These are phyloP conservation scores for Pycnonotus jocosus DNA, from an alignment of 2,113 vertebrate genomes.

Conservation along the genomic window DNA sequence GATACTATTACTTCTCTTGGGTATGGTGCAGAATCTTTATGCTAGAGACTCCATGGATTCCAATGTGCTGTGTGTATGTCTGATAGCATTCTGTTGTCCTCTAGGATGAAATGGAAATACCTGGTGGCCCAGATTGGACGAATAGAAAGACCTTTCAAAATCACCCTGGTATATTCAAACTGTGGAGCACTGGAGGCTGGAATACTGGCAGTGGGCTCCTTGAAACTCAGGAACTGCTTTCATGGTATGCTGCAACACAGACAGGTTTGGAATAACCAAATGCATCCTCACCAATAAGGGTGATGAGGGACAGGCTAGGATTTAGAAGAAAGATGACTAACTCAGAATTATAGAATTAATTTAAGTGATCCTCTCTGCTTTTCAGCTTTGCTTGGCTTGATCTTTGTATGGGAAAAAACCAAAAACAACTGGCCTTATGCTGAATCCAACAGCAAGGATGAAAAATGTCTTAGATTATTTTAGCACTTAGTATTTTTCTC, in stretches of 20 bases:
- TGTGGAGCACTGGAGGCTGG: conserved; percentile 60
- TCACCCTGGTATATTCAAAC: conserved; percentile 78
- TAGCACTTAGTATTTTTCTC: background rate
- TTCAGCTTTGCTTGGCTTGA: background rate
- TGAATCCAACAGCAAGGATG: background rate
- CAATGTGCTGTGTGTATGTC: background rate
- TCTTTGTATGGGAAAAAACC: background rate
- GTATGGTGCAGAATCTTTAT: background rate
- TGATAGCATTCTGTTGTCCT: background rate
- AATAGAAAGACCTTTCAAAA: conserved; percentile 76
- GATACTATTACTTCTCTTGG: background rate
- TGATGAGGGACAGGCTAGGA: background rate
- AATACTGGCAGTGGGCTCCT: conserved; percentile 76
- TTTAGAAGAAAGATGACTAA: background rate
- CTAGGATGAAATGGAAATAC: conserved; percentile 78
- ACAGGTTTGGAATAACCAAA: background rate
- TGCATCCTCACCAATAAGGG: background rate
- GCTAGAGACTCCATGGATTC: background rate
- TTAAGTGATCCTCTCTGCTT: background rate
- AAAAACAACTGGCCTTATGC: background rate
- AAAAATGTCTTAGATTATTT: background rate
- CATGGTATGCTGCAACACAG: conserved; percentile 65
- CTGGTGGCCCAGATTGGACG: conserved; percentile 73
- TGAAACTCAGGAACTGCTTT: conserved; percentile 77
- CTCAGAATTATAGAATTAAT: background rate